These are phyloP conservation scores for Leptobrachium leishanense DNA, from an alignment of 2,113 vertebrate genomes.

Conservation along the genomic window DNA sequence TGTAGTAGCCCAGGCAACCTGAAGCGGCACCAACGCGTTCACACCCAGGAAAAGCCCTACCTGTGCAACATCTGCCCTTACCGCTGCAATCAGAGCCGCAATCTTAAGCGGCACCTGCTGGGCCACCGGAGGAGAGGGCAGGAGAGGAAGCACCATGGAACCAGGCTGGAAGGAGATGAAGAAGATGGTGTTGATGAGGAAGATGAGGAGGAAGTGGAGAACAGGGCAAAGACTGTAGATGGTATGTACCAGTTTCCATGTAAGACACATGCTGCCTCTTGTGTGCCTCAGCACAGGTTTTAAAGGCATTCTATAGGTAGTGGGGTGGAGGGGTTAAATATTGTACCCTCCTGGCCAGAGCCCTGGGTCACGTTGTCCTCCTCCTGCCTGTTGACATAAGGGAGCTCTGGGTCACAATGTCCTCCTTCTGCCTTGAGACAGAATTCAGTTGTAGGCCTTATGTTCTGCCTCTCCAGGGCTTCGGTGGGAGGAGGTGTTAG, in stretches of 20 bases:
- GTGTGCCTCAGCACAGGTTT: background rate
- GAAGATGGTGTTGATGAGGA: conserved; percentile 2
- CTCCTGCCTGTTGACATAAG: background rate
- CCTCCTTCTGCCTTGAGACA: background rate
- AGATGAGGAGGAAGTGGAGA: background rate
- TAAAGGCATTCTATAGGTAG: too few relatives aligned
- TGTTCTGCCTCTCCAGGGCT: background rate
- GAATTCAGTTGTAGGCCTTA: background rate
- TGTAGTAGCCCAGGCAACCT: conserved; percentile 97
- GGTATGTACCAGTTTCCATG: background rate
- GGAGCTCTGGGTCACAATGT: background rate
- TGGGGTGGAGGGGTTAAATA: too few relatives aligned
- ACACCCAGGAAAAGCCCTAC: conserved; percentile 71
- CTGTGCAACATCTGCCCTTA: conserved; percentile 66
- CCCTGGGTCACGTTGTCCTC: background rate
- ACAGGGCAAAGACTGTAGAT: background rate
- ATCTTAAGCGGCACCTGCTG: conserved; percentile 63
- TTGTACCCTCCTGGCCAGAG: background rate
- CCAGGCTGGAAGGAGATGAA: conserved; percentile 10
- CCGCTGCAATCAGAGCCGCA: conserved; percentile 63
- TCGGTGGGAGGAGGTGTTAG: too few relatives aligned
- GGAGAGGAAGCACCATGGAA: conserved; percentile 56
- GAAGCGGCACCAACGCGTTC: conserved; percentile 92
- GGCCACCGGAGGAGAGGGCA: conserved; percentile 61
- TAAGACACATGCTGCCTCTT: background rate